These are phyloP conservation scores for Mechanitis mazaeus DNA, from an alignment of 2,888 invertebrate genomes.

Conservation along the genomic window DNA sequence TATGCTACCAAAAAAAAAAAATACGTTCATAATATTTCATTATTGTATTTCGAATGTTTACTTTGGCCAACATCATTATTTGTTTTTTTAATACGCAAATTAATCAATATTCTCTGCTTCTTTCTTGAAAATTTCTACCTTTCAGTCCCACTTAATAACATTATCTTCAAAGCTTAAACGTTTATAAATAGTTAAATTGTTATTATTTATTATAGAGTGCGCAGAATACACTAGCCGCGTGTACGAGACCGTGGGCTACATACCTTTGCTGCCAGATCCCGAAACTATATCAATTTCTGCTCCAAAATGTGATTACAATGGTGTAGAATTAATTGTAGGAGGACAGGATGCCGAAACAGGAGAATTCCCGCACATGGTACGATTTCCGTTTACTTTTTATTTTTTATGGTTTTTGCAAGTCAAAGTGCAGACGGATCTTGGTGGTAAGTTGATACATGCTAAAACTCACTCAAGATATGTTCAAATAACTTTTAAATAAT, in stretches of 20 bases:
- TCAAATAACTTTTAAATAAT: no score
- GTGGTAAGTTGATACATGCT: no score
- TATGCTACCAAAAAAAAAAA: no score
- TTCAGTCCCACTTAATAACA: no score
- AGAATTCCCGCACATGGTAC: slow-evolving; percentile 82
- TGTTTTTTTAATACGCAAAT: neutral
- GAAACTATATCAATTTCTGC: slow-evolving; percentile 58
- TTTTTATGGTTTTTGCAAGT: no score
- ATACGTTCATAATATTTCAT: no score
- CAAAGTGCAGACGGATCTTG: no score
- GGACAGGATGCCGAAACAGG: slow-evolving; percentile 73
- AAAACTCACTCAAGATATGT: no score
- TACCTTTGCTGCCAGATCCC: slow-evolving; percentile 71
- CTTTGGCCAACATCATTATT: no score
- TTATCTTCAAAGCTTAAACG: no score
- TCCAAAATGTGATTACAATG: slow-evolving; percentile 74
- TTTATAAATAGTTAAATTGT: neutral
- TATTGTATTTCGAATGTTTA: no score
- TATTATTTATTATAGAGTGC: slow-evolving; percentile 63
- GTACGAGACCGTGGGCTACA: slow-evolving; percentile 65
- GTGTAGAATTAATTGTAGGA: slow-evolving; percentile 77
- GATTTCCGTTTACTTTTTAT: slow-evolving; percentile 10
- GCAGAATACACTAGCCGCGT: slow-evolving; percentile 73
- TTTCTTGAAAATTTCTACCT: neutral
- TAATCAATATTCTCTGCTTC: neutral